Percentiles rank a stretch among this genome's conserved stretches.
Evolutionary conservation across 37 sponge, comb jelly and placozoan species (phyloP).

Genomic region (Beroe forskalii): DNA sequence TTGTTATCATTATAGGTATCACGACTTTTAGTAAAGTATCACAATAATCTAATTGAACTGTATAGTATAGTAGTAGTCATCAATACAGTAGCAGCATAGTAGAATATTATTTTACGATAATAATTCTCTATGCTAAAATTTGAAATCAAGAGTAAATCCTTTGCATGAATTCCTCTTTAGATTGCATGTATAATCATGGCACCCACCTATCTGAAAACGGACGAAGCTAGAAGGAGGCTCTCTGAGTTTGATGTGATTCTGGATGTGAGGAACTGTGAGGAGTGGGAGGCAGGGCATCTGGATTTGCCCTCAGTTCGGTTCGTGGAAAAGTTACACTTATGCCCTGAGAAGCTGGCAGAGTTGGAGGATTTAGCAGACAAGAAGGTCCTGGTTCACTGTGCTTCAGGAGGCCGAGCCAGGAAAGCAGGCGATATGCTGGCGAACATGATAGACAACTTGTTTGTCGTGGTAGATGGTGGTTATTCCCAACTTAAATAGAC

Average conservation of each 20-base stretch:
- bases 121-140: too few species aligned
- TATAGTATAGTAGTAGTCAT: too few species aligned
- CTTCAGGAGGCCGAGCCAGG: not conserved
- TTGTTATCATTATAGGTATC: too few species aligned
- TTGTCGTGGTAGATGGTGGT: conserved; percentile 15
- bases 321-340: not conserved
- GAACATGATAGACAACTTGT: not conserved
- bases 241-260: conserved; percentile 25
- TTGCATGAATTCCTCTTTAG: too few species aligned
- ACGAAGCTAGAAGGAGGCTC: not conserved
- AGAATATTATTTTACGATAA: too few species aligned
- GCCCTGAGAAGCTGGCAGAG: conserved; percentile 21
- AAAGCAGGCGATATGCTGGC: not conserved
- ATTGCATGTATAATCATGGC: not conserved
- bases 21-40: too few species aligned
- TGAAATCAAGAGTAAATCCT: too few species aligned
- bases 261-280: conserved; percentile 2
- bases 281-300: conserved; percentile 57
- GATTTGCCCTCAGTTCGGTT: conserved; percentile 20
- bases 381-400: conserved; percentile 53
- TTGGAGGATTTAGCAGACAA: not conserved
- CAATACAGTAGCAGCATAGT: too few species aligned
- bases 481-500: conserved; percentile 12
- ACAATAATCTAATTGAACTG: too few species aligned
- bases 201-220: not conserved